phyloP scores from a whole-genome alignment of 1,140 invertebrate species.

The Panagrolaimus sp. region DNA sequence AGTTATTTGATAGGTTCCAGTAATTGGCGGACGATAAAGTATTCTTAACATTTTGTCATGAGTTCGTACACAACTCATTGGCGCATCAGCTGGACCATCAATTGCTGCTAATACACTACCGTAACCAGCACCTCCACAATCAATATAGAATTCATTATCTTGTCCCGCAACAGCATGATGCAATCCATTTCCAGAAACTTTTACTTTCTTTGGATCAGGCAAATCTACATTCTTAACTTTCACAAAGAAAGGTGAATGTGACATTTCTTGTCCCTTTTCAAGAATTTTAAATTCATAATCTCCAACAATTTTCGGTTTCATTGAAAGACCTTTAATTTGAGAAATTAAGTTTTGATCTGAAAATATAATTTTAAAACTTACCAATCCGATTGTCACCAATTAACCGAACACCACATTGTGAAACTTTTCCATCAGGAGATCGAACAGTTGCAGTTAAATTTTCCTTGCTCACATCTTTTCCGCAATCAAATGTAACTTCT shows the following conservation, averaged over 20 bases:
- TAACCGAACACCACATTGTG: background rate
- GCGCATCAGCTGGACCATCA: slow-evolving; percentile 8
- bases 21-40: background rate
- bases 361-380: no score
- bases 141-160: slow-evolving; percentile 7
- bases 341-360: no score
- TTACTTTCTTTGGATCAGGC: background rate
- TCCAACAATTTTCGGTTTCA: slow-evolving; percentile 3
- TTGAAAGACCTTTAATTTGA: background rate
- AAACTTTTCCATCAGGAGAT: background rate
- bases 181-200: background rate
- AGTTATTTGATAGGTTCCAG: background rate
- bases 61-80: background rate
- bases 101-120: background rate
- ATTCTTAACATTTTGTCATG: background rate
- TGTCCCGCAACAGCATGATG: background rate
- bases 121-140: background rate
- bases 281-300: slow-evolving; percentile 6
- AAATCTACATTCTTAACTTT: background rate
- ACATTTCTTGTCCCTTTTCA: background rate
- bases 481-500: slow-evolving; percentile 5
- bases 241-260: background rate
- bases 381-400: background rate
- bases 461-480: slow-evolving; percentile 1
- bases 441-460: slow-evolving; percentile 4